These are phyloP conservation scores for Eurystomus gularis DNA, from an alignment of 2,113 vertebrate species.

Conservation along the genomic window DNA sequence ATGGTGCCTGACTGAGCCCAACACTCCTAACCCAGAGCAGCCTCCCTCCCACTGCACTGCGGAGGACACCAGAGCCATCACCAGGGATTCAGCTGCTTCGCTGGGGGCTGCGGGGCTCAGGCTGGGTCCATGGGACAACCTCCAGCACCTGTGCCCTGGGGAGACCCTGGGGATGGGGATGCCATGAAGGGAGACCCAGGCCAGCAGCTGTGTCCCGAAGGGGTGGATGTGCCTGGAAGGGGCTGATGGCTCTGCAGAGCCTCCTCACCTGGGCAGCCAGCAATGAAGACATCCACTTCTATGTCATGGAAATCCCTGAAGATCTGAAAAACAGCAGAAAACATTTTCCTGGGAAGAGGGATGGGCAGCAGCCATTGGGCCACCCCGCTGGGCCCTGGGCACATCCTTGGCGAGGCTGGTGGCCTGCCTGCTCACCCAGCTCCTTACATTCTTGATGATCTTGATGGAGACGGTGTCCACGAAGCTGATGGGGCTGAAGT, in stretches of 20 bases:
- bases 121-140: neutral
- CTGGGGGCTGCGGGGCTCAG: fast-evolving
- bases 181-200: neutral
- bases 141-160: neutral
- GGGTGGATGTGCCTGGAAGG: fast-evolving
- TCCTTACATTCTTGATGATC: constrained; percentile 84
- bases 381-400: neutral
- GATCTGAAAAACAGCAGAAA: constrained; percentile 80
- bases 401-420: fast-evolving
- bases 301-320: constrained; percentile 84
- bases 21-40: fast-evolving
- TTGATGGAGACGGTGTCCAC: constrained; percentile 92
- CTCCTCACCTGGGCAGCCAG: constrained; percentile 67
- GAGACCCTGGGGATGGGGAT: neutral
- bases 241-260: neutral
- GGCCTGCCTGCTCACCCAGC: neutral
- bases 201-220: neutral
- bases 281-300: constrained; percentile 80
- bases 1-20: neutral
- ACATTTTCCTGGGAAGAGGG: fast-evolving
- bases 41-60: neutral
- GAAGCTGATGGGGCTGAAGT: constrained; percentile 87
- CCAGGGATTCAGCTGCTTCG: neutral
- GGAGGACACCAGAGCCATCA: neutral
- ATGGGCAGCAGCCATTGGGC: fast-evolving